phyloP scores from a whole-genome alignment of 2,797 vertebrate species.

The Cyprinella venusta region DNA sequence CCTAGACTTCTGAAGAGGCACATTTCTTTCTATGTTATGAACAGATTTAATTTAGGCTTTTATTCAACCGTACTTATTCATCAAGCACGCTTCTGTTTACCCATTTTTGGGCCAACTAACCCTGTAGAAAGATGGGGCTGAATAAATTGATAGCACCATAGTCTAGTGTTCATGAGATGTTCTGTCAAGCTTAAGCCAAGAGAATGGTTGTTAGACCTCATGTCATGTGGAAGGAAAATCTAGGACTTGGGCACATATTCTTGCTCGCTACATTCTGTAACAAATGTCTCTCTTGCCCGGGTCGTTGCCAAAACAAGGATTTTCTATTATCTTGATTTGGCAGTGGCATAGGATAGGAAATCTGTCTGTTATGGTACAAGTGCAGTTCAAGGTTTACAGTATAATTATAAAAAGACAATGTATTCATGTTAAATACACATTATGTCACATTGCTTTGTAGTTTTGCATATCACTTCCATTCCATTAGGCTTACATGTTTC shows the following conservation, averaged over 20 bases:
- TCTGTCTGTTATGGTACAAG: slow-evolving; percentile 22
- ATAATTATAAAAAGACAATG: background rate
- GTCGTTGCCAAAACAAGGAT: slow-evolving; percentile 43
- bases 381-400: slow-evolving; percentile 1
- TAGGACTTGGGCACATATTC: slow-evolving; percentile 17
- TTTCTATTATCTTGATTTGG: slow-evolving; percentile 25
- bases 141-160: background rate
- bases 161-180: background rate
- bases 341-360: slow-evolving; percentile 3
- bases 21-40: too few species aligned
- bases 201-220: slow-evolving; percentile 9
- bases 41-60: background rate
- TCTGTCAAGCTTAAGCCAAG: background rate
- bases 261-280: slow-evolving; percentile 4
- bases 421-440: background rate
- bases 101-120: background rate
- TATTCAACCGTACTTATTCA: background rate
- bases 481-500: background rate
- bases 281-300: background rate
- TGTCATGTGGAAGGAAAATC: background rate
- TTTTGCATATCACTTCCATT: background rate
- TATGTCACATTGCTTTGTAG: slow-evolving; percentile 6
- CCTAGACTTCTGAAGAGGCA: too few species aligned
- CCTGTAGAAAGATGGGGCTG: background rate
- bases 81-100: background rate